phyloP scores from a whole-genome alignment of 2,888 invertebrate species.

The Mantis religiosa region DNA sequence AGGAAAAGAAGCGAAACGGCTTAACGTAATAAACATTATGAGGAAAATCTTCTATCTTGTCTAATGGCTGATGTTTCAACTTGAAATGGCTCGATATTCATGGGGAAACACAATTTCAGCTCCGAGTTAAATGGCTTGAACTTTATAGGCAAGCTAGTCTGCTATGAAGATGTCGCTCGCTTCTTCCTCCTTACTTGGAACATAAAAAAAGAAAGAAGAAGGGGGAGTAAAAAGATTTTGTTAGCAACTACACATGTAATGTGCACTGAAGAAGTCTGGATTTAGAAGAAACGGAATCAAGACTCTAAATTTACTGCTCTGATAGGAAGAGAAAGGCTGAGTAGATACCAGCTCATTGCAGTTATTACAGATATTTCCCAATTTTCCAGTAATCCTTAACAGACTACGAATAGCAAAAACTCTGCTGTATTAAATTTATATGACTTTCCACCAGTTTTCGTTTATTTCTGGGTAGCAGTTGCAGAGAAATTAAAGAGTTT shows the following conservation, averaged over 20 bases:
- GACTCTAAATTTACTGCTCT: no score
- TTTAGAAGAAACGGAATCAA: no score
- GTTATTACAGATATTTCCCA: no score
- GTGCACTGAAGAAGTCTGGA: no score
- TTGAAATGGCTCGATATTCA: conserved; percentile 16
- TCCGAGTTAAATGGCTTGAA: conserved; percentile 12
- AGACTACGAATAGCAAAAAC: no score
- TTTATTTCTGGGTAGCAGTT: no score
- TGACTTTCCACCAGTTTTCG: no score
- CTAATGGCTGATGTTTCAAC: conserved; percentile 13
- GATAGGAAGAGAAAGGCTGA: no score
- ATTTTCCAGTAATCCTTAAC: no score
- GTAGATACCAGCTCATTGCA: no score
- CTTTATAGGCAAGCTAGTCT: neutral
- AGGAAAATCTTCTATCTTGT: neutral
- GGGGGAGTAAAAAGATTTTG: neutral
- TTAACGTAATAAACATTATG: neutral
- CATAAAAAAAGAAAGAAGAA: neutral
- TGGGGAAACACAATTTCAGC: conserved; percentile 2
- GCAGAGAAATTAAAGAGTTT: no score
- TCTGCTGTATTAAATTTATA: no score
- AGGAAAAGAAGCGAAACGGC: neutral
- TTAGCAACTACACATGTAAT: neutral
- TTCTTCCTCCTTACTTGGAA: neutral
- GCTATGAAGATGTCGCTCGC: neutral